A percentile compares a stretch with the other conserved stretches of the same genome.
These are phyloP conservation scores for Hedychridium roseum DNA, from an alignment of 2,888 invertebrate genomes.

Conservation along the genomic window DNA sequence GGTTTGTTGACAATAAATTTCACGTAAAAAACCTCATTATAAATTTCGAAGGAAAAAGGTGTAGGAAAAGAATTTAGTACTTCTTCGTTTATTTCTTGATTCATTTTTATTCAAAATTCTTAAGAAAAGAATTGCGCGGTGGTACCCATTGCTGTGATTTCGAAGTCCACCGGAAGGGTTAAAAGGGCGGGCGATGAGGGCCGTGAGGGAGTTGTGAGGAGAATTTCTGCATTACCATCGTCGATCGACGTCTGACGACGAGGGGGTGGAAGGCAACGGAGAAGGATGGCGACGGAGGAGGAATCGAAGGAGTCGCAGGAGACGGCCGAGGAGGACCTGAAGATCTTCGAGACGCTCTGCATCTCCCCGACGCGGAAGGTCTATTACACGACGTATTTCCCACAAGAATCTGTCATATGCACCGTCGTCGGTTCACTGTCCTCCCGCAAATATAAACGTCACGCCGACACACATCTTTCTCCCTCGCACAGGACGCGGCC, in stretches of 20 bases:
- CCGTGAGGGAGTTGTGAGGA: not conserved
- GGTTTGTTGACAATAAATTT: no score
- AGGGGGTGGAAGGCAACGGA: slow-evolving; percentile 17
- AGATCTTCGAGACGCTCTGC: slow-evolving; percentile 75
- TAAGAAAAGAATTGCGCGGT: no score
- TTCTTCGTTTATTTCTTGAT: no score
- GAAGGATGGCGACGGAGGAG: slow-evolving; percentile 6
- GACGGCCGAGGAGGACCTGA: slow-evolving; percentile 74
- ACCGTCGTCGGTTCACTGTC: no score
- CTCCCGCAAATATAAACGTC: no score
- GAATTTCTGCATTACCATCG: not conserved
- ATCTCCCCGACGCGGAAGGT: slow-evolving; percentile 69
- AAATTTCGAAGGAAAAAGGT: no score
- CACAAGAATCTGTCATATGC: no score
- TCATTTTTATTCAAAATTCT: no score
- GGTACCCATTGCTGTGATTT: slow-evolving; percentile 3
- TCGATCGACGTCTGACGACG: slow-evolving; percentile 19
- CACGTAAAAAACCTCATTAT: no score
- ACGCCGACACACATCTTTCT: not conserved
- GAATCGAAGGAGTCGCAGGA: slow-evolving; percentile 22
- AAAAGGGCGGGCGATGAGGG: not conserved
- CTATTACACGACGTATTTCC: slow-evolving; percentile 17
- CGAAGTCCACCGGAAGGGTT: not conserved
- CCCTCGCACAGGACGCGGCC: slow-evolving; percentile 6
- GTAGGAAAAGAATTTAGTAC: no score